A percentile compares a stretch with the other conserved stretches of the same genome.
phyloP scores from a whole-genome alignment of 2,797 vertebrate genomes.

The Anas flavirostris region DNA sequence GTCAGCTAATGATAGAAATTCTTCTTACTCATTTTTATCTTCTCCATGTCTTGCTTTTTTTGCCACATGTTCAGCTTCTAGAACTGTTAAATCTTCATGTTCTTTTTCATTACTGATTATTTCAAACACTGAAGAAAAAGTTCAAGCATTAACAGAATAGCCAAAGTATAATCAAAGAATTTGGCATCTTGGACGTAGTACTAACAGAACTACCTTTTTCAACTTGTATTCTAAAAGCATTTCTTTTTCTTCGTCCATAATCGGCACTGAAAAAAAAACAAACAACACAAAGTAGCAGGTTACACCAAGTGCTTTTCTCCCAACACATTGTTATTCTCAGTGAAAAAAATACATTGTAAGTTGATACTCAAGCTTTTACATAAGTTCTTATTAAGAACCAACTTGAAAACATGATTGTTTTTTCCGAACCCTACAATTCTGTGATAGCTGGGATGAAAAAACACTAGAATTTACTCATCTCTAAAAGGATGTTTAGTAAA shows the following conservation, averaged over 20 bases:
- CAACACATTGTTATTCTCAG: neutral
- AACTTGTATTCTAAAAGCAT: slow-evolving; percentile 94
- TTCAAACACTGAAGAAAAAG: slow-evolving; percentile 82
- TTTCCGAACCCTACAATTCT: neutral
- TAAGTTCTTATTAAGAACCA: neutral
- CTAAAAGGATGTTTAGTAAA: neutral
- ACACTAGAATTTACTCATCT: neutral
- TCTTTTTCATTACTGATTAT: slow-evolving; percentile 82
- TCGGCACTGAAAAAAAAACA: slow-evolving; percentile 81
- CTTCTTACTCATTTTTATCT: slow-evolving; percentile 80
- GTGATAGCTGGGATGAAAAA: neutral
- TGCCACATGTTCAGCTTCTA: slow-evolving; percentile 86
- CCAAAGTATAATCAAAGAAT: neutral
- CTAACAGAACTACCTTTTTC: slow-evolving; percentile 86
- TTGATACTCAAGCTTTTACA: neutral
- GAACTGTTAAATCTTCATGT: slow-evolving; percentile 62
- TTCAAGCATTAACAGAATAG: neutral
- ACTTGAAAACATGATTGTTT: rapidly evolving
- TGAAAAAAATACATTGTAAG: neutral
- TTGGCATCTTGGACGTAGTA: neutral
- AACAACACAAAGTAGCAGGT: neutral
- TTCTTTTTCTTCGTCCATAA: slow-evolving; percentile 93
- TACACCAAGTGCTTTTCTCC: neutral
- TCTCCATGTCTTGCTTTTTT: slow-evolving; percentile 85
- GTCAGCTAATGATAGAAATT: neutral